phyloP scores from a whole-genome alignment of 1,140 invertebrate genomes.

The Lutraria rhynchaena region DNA sequence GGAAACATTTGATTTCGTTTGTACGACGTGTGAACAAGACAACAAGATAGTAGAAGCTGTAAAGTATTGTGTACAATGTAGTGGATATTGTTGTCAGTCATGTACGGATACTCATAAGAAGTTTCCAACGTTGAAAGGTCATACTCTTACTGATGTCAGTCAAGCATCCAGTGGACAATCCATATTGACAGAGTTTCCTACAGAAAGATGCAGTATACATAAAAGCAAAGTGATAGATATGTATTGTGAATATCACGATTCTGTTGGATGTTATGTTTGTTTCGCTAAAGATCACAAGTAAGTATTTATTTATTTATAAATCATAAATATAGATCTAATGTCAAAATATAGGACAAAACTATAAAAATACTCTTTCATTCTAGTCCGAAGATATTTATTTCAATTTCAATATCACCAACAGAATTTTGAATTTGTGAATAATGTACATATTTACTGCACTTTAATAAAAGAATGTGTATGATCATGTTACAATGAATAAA shows the following conservation, averaged over 20 bases:
- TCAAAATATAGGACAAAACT: too few species aligned
- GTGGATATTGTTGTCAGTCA: conserved; percentile 15
- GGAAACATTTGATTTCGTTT: too few species aligned
- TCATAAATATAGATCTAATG: too few species aligned
- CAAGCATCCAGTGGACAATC: neutral
- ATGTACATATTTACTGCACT: too few species aligned
- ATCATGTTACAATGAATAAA: too few species aligned
- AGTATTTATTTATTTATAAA: too few species aligned
- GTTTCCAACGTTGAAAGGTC: neutral
- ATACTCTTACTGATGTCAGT: neutral
- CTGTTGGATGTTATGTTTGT: neutral
- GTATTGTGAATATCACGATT: conserved; percentile 7
- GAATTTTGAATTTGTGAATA: too few species aligned
- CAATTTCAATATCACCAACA: too few species aligned
- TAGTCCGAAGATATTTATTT: too few species aligned
- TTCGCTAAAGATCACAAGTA: neutral
- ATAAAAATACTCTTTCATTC: too few species aligned
- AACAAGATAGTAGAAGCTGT: neutral
- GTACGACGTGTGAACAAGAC: too few species aligned
- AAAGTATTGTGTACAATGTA: conserved; percentile 13
- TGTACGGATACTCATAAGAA: neutral
- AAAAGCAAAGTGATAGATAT: neutral
- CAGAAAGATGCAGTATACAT: conserved; percentile 2
- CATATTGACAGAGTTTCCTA: neutral
- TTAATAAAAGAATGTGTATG: too few species aligned